Base-by-base conservation (phyloP, 2,888 invertebrate genomes). In the Siphlonurus alternatus region DNA sequence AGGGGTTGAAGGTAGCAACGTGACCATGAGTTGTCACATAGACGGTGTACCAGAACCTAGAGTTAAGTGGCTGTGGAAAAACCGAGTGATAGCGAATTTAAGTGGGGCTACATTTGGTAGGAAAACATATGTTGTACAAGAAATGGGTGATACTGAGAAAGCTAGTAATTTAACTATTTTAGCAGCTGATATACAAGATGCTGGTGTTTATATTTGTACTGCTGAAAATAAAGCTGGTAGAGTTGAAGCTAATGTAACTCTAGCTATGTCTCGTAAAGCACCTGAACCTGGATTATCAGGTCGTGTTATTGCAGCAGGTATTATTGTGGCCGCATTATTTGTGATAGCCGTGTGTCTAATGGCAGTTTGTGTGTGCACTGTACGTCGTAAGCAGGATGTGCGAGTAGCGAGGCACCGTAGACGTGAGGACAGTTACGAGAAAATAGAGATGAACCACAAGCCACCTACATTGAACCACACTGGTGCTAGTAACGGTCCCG, bases 151-250 rank as follows among this genome's bases (percentile, higher is more conserved):
- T 72, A 80, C 82, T 73, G 82, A 84, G 68, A 83, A 83, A 71
- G 83, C 83, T 64, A 88, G 87, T 73, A 86, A 86, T 74, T 77
- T 90, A 73, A 87, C 86, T 3, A 85, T 89, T 67, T 80, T 84
- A 70, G 81, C 85, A 25, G 85, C 84, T 5, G 88, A 88, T 66
- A 75, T 85, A 67, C 86, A 86, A 74, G 89, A 90, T 73, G 83
- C 87, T 53, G 89, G 89, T 56, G 79, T 82, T 61, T 90, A 89
- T 72, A 82, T 83, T 59, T 91, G 91, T 72, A 80, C 83, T 64
- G 89, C 89, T 0, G 88, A 89, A 74, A 90, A 89, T 72, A 84
- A 86, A 74, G 90, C 90, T 2, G 90, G 89, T 1, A 82, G 81
- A 71, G 85, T 85, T 15, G 86, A 87, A 74, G 85, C 85, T 23